Evolutionary conservation across 1,140 invertebrate genomes (phyloP).

Genomic region (Trigoniulus corallinus): DNA sequence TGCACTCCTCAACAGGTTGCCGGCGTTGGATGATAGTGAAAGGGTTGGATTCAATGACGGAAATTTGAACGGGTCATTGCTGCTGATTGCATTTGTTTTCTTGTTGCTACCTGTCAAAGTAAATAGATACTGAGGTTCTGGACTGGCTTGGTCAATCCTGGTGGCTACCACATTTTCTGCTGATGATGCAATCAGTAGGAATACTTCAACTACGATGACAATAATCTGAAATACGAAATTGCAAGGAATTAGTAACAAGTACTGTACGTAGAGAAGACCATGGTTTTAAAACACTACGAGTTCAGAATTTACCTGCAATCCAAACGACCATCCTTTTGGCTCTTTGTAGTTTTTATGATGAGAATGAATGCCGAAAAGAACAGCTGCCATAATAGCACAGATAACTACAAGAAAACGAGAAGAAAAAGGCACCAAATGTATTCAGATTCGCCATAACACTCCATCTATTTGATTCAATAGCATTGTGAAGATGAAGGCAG

Average conservation of each 20-base stretch:
- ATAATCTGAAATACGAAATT: not conserved
- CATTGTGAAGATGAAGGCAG: no score
- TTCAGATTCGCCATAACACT: no score
- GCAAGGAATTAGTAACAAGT: not conserved
- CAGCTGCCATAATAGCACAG: not conserved
- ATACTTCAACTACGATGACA: not conserved
- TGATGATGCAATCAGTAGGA: not conserved
- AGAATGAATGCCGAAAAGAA: slow-evolving; percentile 1
- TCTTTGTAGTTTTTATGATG: slow-evolving; percentile 1
- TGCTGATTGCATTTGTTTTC: not conserved
- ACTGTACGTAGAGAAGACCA: not conserved
- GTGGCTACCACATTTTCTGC: not conserved
- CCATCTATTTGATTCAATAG: not conserved
- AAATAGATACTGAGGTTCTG: not conserved
- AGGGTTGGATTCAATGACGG: not conserved
- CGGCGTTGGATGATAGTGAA: no score
- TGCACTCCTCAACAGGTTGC: not conserved
- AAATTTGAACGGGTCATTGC: not conserved
- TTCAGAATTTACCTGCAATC: not conserved
- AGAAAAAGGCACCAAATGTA: not conserved
- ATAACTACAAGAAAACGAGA: not conserved
- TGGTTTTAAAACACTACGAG: no score
- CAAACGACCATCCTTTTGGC: slow-evolving; percentile 1
- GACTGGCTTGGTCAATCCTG: not conserved
- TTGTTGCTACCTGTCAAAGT: not conserved